phyloP scores from a whole-genome alignment of 2,113 vertebrate genomes.

The Tiliqua scincoides region DNA sequence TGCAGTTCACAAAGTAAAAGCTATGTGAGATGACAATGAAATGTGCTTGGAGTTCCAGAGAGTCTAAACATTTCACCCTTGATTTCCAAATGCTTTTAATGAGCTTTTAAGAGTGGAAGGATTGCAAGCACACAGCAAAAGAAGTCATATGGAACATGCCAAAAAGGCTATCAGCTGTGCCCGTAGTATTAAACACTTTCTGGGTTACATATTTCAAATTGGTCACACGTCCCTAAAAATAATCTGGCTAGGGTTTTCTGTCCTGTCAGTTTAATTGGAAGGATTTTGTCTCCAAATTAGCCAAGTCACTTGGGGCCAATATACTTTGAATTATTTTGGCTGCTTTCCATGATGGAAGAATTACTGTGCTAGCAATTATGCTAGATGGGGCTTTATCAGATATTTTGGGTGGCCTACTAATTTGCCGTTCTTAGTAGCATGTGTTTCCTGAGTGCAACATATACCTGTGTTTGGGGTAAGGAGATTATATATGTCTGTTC shows the following conservation, averaged over 20 bases:
- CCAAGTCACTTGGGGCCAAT: neutral
- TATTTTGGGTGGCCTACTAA: neutral
- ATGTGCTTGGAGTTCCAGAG: constrained; percentile 1
- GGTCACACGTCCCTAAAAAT: constrained; percentile 8
- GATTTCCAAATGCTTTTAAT: constrained; percentile 7
- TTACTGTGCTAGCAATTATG: constrained; percentile 31
- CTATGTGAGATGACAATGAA: neutral
- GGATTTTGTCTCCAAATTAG: constrained; percentile 56
- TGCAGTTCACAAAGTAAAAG: constrained; percentile 13
- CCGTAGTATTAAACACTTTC: neutral
- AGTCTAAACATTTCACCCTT: neutral
- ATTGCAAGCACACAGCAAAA: neutral
- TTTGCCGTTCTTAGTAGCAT: neutral
- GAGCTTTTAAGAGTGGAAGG: neutral
- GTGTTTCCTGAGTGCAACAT: neutral
- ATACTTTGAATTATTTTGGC: constrained; percentile 22
- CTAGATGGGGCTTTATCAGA: neutral
- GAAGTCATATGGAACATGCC: neutral
- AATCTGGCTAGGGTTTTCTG: constrained; percentile 31
- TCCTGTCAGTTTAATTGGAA: constrained; percentile 47
- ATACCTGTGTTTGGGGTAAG: neutral
- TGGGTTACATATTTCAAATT: neutral
- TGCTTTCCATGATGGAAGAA: constrained; percentile 51
- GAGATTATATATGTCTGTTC: neutral
- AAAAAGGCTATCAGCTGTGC: neutral